phyloP scores from a whole-genome alignment of 2,888 invertebrate genomes.

The Platerodrilus igneus region DNA sequence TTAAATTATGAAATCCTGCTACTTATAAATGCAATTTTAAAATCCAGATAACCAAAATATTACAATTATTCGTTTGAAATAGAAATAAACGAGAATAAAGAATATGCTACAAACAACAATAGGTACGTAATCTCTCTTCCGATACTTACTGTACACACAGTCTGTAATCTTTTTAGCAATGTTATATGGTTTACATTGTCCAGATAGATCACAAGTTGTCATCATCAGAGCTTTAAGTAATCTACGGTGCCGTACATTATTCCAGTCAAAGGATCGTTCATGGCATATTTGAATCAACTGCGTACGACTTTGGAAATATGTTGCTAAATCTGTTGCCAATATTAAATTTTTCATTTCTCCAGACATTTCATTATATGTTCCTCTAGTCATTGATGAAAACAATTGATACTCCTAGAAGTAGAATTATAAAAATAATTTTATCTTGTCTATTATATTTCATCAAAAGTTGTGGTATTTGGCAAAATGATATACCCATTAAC shows the following conservation, averaged over 20 bases:
- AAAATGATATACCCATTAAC: too few species aligned
- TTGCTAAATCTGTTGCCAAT: constrained; percentile 56
- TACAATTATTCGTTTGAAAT: too few species aligned
- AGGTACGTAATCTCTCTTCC: too few species aligned
- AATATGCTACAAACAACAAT: too few species aligned
- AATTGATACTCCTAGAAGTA: constrained; percentile 52
- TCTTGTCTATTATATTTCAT: too few species aligned
- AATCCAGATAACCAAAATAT: too few species aligned
- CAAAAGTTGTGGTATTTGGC: too few species aligned
- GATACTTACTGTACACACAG: constrained; percentile 54
- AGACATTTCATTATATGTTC: constrained; percentile 47
- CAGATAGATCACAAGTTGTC: constrained; percentile 60
- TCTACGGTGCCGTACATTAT: constrained; percentile 49
- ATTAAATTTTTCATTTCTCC: constrained; percentile 56
- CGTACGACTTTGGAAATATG: constrained; percentile 54
- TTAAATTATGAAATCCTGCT: too few species aligned
- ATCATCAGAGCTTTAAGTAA: constrained; percentile 56
- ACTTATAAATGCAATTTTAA: too few species aligned
- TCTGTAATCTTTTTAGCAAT: constrained; percentile 53
- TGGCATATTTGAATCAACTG: constrained; percentile 52
- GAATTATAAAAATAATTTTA: too few species aligned
- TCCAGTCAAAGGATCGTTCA: constrained; percentile 51
- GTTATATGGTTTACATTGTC: constrained; percentile 56
- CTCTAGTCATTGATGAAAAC: constrained; percentile 45
- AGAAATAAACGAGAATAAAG: too few species aligned